phyloP scores from a whole-genome alignment of 37 sponge, comb jelly and placozoan species.

The Amphimedon queenslandica region DNA sequence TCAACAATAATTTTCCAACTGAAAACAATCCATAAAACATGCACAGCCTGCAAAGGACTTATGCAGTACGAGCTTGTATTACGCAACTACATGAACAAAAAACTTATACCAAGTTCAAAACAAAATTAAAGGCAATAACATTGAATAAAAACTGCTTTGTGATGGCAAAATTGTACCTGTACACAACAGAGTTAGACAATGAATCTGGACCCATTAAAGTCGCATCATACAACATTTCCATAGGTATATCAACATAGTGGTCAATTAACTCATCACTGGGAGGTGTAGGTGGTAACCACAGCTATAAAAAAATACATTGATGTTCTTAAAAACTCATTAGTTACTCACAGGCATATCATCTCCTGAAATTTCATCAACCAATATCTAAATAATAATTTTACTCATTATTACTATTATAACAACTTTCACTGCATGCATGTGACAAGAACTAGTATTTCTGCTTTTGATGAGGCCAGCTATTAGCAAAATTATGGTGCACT shows the following conservation, averaged over 20 bases:
- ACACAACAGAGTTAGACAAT: conserved; percentile 48
- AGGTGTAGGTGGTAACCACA: conserved; percentile 89
- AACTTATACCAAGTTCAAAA: too few relatives aligned
- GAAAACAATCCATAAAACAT: too few relatives aligned
- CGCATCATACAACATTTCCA: conserved; percentile 66
- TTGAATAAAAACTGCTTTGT: too few relatives aligned
- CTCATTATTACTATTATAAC: too few relatives aligned
- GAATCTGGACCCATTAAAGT: conserved; percentile 18
- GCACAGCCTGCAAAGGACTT: too few relatives aligned
- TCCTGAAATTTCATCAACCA: conserved; percentile 49
- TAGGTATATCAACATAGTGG: conserved; percentile 38
- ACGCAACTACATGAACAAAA: too few relatives aligned
- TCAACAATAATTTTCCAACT: too few relatives aligned
- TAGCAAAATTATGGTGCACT: conserved; percentile 6
- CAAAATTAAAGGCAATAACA: too few relatives aligned
- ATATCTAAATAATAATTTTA: conserved; percentile 28
- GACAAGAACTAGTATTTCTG: neutral
- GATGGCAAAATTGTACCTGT: too few relatives aligned
- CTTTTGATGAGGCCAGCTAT: conserved; percentile 7
- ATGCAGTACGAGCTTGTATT: too few relatives aligned
- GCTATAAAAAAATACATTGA: too few relatives aligned
- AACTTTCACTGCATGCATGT: neutral
- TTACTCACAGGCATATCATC: conserved; percentile 83
- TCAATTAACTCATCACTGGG: conserved; percentile 70
- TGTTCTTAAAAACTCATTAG: too few relatives aligned